phyloP scores from a whole-genome alignment of 2,113 vertebrate species.

The Bostrychus sinensis region DNA sequence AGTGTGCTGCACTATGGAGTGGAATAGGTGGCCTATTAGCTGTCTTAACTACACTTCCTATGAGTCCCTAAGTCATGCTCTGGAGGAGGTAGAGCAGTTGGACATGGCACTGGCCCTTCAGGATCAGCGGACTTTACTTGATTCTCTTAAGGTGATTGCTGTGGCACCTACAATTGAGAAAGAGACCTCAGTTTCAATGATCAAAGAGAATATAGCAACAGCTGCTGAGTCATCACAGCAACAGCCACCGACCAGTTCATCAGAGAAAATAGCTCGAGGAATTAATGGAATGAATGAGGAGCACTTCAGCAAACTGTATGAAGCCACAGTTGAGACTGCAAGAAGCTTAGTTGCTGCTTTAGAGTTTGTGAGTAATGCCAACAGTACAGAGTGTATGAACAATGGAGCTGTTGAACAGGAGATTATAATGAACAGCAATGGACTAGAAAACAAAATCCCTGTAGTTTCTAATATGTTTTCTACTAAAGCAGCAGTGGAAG shows the following conservation, averaged over 20 bases:
- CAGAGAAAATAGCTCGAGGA: slow-evolving; percentile 82
- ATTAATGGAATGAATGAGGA: slow-evolving; percentile 88
- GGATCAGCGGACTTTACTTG: slow-evolving; percentile 93
- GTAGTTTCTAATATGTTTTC: slow-evolving; percentile 15
- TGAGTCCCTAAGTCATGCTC: slow-evolving; percentile 90
- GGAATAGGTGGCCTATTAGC: slow-evolving; percentile 97
- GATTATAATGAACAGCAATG: slow-evolving; percentile 4
- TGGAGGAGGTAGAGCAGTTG: slow-evolving; percentile 92
- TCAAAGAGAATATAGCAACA: slow-evolving; percentile 23
- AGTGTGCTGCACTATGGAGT: slow-evolving; percentile 98
- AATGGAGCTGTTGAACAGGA: slow-evolving; percentile 12
- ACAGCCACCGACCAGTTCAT: slow-evolving; percentile 50
- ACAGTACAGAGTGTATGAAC: slow-evolving; percentile 15
- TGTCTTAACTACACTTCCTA: slow-evolving; percentile 93
- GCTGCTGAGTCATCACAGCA: slow-evolving; percentile 12
- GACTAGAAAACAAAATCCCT: slow-evolving; percentile 8
- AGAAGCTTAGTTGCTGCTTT: slow-evolving; percentile 92
- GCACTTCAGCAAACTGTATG: slow-evolving; percentile 89
- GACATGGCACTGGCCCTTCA: slow-evolving; percentile 97
- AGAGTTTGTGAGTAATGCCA: slow-evolving; percentile 87
- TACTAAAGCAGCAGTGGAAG: slow-evolving; percentile 56
- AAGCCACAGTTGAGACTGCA: slow-evolving; percentile 92
- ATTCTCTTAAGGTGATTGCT: slow-evolving; percentile 93
- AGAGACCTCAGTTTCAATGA: slow-evolving; percentile 62
- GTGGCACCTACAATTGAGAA: slow-evolving; percentile 86